phyloP scores from a whole-genome alignment of 1,140 invertebrate species.

The Drosophila virilis region DNA sequence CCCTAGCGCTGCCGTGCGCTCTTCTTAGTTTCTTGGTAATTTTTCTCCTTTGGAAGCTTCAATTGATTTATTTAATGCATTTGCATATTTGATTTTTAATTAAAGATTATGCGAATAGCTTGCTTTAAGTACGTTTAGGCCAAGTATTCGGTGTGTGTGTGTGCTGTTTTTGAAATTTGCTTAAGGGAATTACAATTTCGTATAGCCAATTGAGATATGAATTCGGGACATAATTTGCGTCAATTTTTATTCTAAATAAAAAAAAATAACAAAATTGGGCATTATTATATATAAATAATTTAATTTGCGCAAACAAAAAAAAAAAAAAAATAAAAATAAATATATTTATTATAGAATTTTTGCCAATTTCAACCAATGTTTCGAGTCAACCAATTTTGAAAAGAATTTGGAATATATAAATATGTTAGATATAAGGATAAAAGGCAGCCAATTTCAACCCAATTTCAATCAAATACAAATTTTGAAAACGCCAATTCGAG shows the following conservation, averaged over 20 bases:
- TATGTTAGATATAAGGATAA: background rate
- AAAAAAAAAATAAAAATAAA: too few relatives aligned
- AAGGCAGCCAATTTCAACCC: background rate
- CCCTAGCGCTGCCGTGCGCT: conserved; percentile 15
- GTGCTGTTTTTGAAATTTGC: background rate
- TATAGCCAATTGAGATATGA: conserved; percentile 3
- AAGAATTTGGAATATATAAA: background rate
- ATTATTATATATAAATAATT: too few relatives aligned
- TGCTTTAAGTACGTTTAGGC: background rate
- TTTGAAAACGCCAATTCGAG: background rate
- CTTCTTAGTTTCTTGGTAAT: conserved; percentile 19
- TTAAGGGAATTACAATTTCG: background rate
- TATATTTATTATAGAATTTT: too few relatives aligned
- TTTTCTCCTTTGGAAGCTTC: conserved; percentile 43
- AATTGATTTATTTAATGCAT: conserved; percentile 48
- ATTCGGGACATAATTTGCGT: background rate
- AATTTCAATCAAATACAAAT: background rate
- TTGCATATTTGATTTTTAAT: conserved; percentile 30
- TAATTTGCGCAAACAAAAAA: too few relatives aligned
- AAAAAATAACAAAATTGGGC: background rate
- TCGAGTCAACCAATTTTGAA: background rate
- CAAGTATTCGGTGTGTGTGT: background rate
- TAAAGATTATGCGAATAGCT: conserved; percentile 13
- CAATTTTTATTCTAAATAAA: too few relatives aligned
- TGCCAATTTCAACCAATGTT: too few relatives aligned